These are phyloP conservation scores for Butastur rufipennis DNA, from an alignment of 2,113 vertebrate genomes.

Conservation along the genomic window DNA sequence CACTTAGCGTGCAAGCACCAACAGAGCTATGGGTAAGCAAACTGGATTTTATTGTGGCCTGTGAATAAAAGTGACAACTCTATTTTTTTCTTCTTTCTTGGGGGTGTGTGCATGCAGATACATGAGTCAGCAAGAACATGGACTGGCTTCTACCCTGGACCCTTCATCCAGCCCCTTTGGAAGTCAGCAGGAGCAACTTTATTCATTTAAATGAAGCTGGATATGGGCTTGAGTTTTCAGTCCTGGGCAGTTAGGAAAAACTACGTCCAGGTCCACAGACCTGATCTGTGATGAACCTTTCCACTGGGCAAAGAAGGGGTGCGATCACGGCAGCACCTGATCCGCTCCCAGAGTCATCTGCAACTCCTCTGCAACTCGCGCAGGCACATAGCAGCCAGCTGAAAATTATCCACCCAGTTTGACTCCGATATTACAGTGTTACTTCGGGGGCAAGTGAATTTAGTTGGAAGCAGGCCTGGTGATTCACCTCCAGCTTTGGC, in stretches of 20 bases:
- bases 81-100: not conserved
- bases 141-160: not conserved
- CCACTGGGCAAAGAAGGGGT: not conserved
- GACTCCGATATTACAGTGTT: too few relatives aligned
- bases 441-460: rapidly evolving
- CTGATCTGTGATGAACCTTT: not conserved
- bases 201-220: not conserved
- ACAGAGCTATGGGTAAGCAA: not conserved
- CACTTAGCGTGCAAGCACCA: rapidly evolving
- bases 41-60: not conserved
- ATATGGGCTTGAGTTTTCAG: not conserved
- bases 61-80: not conserved
- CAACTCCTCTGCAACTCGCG: not conserved
- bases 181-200: not conserved
- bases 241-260: not conserved
- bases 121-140: not conserved
- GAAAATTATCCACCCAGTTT: not conserved
- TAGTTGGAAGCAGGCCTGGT: not conserved
- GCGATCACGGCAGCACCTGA: not conserved
- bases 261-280: not conserved
- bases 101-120: not conserved
- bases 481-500: not conserved
- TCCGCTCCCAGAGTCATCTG: rapidly evolving
- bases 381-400: not conserved
- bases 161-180: rapidly evolving